These are phyloP conservation scores for Steinernema hermaphroditum DNA, from an alignment of 2,888 invertebrate species.

Conservation along the genomic window DNA sequence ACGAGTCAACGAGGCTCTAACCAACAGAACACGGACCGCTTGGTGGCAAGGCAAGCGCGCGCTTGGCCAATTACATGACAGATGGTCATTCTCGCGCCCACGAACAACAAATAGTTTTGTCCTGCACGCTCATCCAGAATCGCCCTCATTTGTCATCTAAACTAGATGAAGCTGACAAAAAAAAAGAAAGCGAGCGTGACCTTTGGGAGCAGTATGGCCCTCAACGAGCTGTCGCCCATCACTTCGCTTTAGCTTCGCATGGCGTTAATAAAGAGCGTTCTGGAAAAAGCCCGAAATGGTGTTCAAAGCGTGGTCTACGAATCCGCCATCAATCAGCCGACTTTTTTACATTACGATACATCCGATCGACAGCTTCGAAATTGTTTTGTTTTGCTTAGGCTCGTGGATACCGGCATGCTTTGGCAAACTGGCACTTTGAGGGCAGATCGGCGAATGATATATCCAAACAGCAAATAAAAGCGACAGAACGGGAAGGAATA, in stretches of 20 bases:
- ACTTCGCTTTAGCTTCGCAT: background rate
- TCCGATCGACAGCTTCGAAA: background rate
- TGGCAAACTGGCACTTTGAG: background rate
- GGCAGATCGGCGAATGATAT: background rate
- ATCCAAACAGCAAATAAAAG: slow-evolving; percentile 27
- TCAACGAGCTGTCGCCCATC: slow-evolving; percentile 6
- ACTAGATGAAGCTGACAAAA: slow-evolving; percentile 16
- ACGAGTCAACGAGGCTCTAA: slow-evolving; percentile 15
- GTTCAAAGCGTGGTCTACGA: background rate
- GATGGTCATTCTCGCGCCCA: slow-evolving; percentile 23
- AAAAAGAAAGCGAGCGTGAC: slow-evolving; percentile 7
- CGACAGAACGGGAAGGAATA: slow-evolving; percentile 4
- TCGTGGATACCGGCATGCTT: background rate
- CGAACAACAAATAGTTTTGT: slow-evolving; percentile 21
- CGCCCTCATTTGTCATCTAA: slow-evolving; percentile 26
- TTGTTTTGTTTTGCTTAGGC: slow-evolving; percentile 17
- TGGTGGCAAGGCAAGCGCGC: background rate
- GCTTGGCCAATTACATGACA: slow-evolving; percentile 26
- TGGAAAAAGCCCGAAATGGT: background rate
- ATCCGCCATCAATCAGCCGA: slow-evolving; percentile 22
- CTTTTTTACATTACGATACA: background rate
- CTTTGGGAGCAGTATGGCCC: slow-evolving; percentile 4
- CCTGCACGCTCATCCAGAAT: background rate
- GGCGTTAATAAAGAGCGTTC: background rate
- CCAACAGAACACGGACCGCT: background rate